Conservation (phyloP, 2,888 invertebrate genomes). For the Muschampia plurimacula region DNA sequence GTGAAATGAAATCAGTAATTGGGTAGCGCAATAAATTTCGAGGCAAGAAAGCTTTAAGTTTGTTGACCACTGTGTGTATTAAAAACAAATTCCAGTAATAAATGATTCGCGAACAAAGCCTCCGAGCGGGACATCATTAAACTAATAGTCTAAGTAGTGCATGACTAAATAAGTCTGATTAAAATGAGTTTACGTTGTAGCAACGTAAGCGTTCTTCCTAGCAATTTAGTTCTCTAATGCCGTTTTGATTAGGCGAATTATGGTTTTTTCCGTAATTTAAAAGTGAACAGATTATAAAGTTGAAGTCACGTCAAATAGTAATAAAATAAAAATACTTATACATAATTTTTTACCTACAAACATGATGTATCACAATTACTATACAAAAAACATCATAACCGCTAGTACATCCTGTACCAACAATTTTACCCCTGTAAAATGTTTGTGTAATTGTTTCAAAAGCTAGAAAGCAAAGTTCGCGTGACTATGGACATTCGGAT, state of each 20-base stretch:
- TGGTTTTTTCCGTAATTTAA: slow-evolving; percentile 63
- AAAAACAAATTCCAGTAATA: slow-evolving; percentile 43
- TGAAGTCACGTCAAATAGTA: slow-evolving; percentile 62
- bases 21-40: slow-evolving; percentile 30
- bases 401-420: neutral
- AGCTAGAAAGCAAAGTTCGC: slow-evolving; percentile 40
- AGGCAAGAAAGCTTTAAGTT: slow-evolving; percentile 23
- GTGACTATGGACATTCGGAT: slow-evolving; percentile 43
- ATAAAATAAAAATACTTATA: slow-evolving; percentile 51
- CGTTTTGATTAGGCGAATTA: slow-evolving; percentile 78
- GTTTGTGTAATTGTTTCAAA: slow-evolving; percentile 44
- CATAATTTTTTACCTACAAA: slow-evolving; percentile 38
- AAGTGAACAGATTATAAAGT: slow-evolving; percentile 50
- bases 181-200: slow-evolving; percentile 54
- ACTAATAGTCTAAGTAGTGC: slow-evolving; percentile 53
- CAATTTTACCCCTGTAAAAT: neutral
- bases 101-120: slow-evolving; percentile 40
- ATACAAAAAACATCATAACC: slow-evolving; percentile 41
- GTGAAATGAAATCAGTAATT: slow-evolving; percentile 48
- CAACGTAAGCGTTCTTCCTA: slow-evolving; percentile 52
- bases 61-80: slow-evolving; percentile 10
- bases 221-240: slow-evolving; percentile 71
- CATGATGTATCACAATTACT: slow-evolving; percentile 50
- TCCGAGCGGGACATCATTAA: slow-evolving; percentile 44
- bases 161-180: slow-evolving; percentile 62